A percentile compares a stretch with the other conserved stretches of the same genome.
Conservation (phyloP, 2,797 vertebrate species). For the Glossophaga mutica region DNA sequence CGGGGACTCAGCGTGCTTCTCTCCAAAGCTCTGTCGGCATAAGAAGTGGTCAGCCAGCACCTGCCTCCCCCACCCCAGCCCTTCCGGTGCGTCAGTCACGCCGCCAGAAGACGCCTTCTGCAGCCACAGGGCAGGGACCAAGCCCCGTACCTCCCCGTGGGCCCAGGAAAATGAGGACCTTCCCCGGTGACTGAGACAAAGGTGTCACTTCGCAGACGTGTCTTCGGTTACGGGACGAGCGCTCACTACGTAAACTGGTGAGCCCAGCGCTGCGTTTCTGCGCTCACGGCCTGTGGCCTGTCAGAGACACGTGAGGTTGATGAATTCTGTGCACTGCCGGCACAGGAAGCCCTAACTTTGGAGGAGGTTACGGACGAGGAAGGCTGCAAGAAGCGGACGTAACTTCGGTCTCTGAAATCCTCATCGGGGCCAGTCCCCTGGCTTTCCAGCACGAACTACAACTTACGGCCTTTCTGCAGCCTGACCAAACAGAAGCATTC, state of each 20-base stretch:
- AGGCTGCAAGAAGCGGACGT: not conserved
- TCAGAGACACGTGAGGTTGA: not conserved
- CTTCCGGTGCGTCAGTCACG: accelerated
- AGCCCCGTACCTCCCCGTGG: not conserved
- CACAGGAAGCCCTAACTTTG: not conserved
- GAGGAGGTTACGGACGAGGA: not conserved
- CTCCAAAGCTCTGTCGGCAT: accelerated
- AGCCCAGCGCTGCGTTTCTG: not conserved
- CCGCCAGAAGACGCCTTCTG: not conserved
- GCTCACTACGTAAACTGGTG: not conserved
- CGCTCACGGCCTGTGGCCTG: not conserved
- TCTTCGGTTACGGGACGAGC: not conserved
- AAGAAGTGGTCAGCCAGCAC: accelerated
- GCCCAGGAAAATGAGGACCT: not conserved
- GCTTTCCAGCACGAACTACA: not conserved
- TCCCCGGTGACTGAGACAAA: not conserved
- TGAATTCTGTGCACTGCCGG: not conserved
- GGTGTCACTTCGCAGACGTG: not conserved
- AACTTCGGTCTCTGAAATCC: not conserved
- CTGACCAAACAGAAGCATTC: not conserved
- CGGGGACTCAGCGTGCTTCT: not conserved
- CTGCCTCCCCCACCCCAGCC: not conserved
- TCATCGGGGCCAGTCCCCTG: not conserved
- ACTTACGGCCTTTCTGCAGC: too few species aligned
- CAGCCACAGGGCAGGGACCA: not conserved